These are phyloP conservation scores for Phalera bucephala DNA, from an alignment of 2,888 invertebrate species.

Conservation along the genomic window DNA sequence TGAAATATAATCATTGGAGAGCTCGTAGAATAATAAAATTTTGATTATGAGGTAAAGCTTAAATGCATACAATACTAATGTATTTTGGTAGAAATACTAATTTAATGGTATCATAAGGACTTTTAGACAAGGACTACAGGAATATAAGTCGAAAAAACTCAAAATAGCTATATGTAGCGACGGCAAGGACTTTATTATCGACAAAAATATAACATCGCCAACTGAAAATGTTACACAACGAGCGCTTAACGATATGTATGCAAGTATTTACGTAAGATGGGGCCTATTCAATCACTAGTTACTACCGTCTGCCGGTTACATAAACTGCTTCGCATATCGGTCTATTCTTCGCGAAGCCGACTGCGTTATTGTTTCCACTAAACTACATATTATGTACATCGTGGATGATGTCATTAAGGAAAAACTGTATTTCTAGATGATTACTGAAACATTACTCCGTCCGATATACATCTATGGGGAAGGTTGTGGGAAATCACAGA, in stretches of 20 bases:
- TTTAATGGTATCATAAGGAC: too few relatives aligned
- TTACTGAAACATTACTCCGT: slow-evolving; percentile 11
- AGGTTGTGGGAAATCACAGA: too few relatives aligned
- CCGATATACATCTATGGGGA: too few relatives aligned
- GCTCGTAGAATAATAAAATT: too few relatives aligned
- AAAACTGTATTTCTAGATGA: slow-evolving; percentile 38
- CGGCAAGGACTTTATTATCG: too few relatives aligned
- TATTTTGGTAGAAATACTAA: too few relatives aligned
- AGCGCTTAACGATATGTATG: slow-evolving; percentile 58
- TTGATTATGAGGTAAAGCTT: too few relatives aligned
- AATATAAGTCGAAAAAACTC: too few relatives aligned
- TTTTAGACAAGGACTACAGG: too few relatives aligned
- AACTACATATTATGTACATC: slow-evolving; percentile 30
- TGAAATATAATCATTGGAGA: too few relatives aligned
- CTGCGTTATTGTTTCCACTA: slow-evolving; percentile 41
- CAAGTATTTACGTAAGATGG: slow-evolving; percentile 66
- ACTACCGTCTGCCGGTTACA: slow-evolving; percentile 64
- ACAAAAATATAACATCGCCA: slow-evolving; percentile 26
- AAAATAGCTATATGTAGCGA: too few relatives aligned
- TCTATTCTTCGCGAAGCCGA: slow-evolving; percentile 42
- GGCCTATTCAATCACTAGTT: slow-evolving; percentile 69
- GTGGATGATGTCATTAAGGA: slow-evolving; percentile 43
- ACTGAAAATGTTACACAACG: slow-evolving; percentile 54
- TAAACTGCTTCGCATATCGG: slow-evolving; percentile 50
- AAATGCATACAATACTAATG: too few relatives aligned